These are phyloP conservation scores for Pollenia labialis DNA, from an alignment of 2,888 invertebrate species.

Conservation along the genomic window DNA sequence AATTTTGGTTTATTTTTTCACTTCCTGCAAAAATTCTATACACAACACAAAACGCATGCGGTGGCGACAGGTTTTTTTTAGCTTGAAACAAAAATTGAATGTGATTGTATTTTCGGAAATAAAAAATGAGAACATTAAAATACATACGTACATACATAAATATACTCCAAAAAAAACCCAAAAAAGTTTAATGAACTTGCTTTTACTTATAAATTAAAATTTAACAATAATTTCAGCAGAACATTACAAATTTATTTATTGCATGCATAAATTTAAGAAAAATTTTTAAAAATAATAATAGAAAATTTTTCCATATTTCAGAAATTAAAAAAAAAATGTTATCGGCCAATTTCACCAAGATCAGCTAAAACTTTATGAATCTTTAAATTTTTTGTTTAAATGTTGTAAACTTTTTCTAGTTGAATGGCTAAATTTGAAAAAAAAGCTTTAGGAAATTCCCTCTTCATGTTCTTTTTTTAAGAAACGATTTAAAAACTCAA, in stretches of 20 bases:
- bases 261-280: no score
- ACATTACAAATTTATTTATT: no score
- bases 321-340: no score
- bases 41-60: neutral
- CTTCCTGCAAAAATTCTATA: slow-evolving; percentile 42
- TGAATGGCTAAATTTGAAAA: no score
- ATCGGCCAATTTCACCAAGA: no score
- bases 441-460: neutral
- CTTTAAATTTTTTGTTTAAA: no score
- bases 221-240: neutral
- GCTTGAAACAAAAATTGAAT: neutral
- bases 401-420: no score
- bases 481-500: no score
- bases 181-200: slow-evolving; percentile 8
- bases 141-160: neutral
- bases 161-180: no score
- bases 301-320: no score
- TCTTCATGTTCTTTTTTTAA: neutral
- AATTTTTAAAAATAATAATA: no score
- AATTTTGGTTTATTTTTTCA: slow-evolving; percentile 36
- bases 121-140: neutral
- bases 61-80: slow-evolving; percentile 2
- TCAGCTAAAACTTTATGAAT: no score
- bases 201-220: neutral
- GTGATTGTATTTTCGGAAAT: slow-evolving; percentile 1